A percentile compares a stretch with the other conserved stretches of the same genome.
Evolutionary conservation across 2,888 invertebrate genomes (phyloP).

Genomic region (Tenodera sinensis): DNA sequence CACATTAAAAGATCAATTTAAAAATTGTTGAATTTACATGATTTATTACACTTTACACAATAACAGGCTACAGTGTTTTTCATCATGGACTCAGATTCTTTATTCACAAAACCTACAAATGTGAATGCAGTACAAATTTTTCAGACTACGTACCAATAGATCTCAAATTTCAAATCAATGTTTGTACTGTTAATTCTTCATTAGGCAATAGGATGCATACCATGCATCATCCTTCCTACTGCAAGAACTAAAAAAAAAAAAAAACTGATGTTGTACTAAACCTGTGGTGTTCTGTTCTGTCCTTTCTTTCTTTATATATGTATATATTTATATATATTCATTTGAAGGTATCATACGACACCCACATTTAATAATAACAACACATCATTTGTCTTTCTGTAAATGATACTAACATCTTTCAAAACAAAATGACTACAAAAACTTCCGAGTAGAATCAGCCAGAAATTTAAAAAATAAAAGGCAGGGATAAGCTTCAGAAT

Average conservation of each 20-base stretch:
- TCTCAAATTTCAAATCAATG: slow-evolving; percentile 14
- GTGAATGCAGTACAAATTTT: slow-evolving; percentile 26
- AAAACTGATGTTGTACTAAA: background rate
- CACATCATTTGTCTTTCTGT: background rate
- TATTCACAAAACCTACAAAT: background rate
- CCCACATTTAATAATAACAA: background rate
- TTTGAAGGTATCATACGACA: background rate
- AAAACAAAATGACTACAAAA: background rate
- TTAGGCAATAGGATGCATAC: background rate
- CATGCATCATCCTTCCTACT: background rate
- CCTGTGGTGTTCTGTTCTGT: background rate
- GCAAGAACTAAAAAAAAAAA: background rate
- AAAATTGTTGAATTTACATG: background rate
- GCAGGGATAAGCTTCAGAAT: background rate
- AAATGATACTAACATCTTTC: background rate
- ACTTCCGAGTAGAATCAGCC: slow-evolving; percentile 1
- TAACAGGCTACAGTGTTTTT: slow-evolving; percentile 1
- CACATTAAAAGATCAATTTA: background rate
- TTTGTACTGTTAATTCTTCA: slow-evolving; percentile 21
- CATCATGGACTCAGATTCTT: background rate
- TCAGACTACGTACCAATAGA: slow-evolving; percentile 23
- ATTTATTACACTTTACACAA: slow-evolving; percentile 17
- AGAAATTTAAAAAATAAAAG: background rate
- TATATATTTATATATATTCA: background rate
- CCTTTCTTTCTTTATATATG: background rate